Base-by-base conservation (phyloP, 1,140 invertebrate genomes). In the Drosophila trapezifrons region DNA sequence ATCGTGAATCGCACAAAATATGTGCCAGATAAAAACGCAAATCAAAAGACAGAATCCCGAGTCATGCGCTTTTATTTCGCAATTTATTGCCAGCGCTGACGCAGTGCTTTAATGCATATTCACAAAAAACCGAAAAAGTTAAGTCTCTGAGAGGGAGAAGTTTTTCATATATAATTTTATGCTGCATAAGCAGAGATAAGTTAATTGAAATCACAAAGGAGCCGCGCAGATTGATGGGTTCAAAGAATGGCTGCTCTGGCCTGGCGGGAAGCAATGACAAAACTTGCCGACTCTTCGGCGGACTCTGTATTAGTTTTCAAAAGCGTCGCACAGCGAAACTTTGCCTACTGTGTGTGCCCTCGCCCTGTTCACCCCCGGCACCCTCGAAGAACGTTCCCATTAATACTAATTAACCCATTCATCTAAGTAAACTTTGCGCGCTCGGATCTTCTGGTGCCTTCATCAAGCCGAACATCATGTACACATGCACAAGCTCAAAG, bases 331-430 rank as follows among this genome's bases (percentile, higher is more conserved):
- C 20, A n/a, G n/a, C n/a, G 57, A 71, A 71, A 71, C 65, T 71
- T 71, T 58, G 25, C 52, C 51, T 38, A 72, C 46, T 45, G 55
- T 32, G 29, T 62, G 38, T 46, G 49, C 27, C 20, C 37, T 40
- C 25, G 20, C 25, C 9, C n/a, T 22, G 7, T 8, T 15, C 15
- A n/a, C 25, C 42, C 18, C 8, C 17, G 29, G 4, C 4, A 43
- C 29, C 38, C 29, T 15, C 43, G 37, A 64, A 54, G 47, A 45
- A 51, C 60, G 62, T 49, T 49, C 45, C 65, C 51, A 74, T 84
- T 80, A 85, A 85, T 69, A 85, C 78, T 84, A 84, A 85, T 84
- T 84, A 85, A 77, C 56, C 73, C 66, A 80, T 77, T 71, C 78
- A 84, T 72, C 75, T 80, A 65, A 64, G 73, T 73, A 59, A 76